Base-by-base conservation (phyloP, 2,888 invertebrate species). In the Cryptus viduatorius region DNA sequence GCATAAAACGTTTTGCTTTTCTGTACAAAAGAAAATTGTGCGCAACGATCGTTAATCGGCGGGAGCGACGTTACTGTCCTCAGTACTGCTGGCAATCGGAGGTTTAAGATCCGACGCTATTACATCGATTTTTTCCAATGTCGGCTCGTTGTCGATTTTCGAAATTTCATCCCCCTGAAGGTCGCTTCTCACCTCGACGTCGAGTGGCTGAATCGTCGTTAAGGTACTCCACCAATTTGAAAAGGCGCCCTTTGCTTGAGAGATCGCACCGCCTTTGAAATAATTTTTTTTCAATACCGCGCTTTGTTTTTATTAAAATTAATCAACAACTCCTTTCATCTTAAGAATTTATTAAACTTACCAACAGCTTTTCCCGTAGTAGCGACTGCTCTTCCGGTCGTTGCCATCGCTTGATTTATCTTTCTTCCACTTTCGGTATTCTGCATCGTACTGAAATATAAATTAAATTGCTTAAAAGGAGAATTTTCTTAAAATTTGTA, bases 401-500 rank as follows among this genome's bases (percentile, higher is more conserved):
- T 97, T 75, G 96, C 96, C 93, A 99, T 98, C 0, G 98, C 98
- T 92, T 98, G 98, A 90, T 98, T 98, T 84, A 99, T 95, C 94
- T 98, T 98, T 77, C 98, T 95, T 0, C 98, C 98, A 88, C 98
- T 96, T 94, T 99, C 99, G 50, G 98, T 97, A 91, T 97, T 98
- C 90, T 98, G 98, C 97, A 99, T 98, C 24, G 98, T 98, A 92
- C 98, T 98, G 92, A 50, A 94, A 93, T 61, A 50, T 7, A 4
- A 14, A 42, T 77, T 24, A 31, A 31, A 59, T 37, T 37, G 48
- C 19, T 46, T 37, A 65, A 76, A 56, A 76, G 44, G 61, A 79
- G n/a, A 65, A 42, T 69, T 69, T 37, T 37, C 7, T 7, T 37
- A 7, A 4, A 1, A 24, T 8, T 37, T 1, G 37, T 1, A 5